Conservation (phyloP, 2,888 invertebrate species). For the Listrodromus nycthemerus region DNA sequence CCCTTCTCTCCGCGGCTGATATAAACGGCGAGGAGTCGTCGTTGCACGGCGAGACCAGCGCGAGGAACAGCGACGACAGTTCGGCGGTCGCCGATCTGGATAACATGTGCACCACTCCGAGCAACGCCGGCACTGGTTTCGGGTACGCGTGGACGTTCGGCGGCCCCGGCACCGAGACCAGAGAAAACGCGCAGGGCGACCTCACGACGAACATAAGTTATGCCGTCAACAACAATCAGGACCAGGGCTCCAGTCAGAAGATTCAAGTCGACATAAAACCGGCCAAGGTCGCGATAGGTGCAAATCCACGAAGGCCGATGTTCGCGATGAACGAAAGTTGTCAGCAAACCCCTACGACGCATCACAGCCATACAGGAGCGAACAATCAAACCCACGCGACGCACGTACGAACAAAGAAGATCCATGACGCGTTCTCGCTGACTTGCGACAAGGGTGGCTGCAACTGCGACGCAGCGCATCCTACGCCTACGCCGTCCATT, state of each 20-base stretch:
- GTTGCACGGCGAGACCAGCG: slow-evolving; percentile 45
- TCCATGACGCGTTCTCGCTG: slow-evolving; percentile 82
- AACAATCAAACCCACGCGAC: slow-evolving; percentile 85
- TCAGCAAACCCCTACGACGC: slow-evolving; percentile 80
- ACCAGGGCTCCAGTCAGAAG: slow-evolving; percentile 82
- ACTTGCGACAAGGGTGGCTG: slow-evolving; percentile 83
- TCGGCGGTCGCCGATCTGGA: slow-evolving; percentile 76
- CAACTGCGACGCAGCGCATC: slow-evolving; percentile 83
- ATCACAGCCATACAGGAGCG: slow-evolving; percentile 78
- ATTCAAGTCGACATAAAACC: slow-evolving; percentile 83
- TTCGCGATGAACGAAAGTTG: slow-evolving; percentile 83
- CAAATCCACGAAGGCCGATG: slow-evolving; percentile 80
- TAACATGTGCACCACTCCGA: slow-evolving; percentile 84
- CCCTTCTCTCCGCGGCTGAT: slow-evolving; percentile 53
- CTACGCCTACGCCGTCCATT: slow-evolving; percentile 80
- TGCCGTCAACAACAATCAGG: slow-evolving; percentile 83
- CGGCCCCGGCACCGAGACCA: slow-evolving; percentile 81
- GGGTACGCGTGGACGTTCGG: slow-evolving; percentile 84
- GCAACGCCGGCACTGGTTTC: slow-evolving; percentile 83
- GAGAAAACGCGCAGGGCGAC: slow-evolving; percentile 81
- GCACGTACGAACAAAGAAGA: slow-evolving; percentile 81
- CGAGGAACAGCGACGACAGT: slow-evolving; percentile 61
- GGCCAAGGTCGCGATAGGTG: slow-evolving; percentile 79
- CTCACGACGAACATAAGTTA: slow-evolving; percentile 82
- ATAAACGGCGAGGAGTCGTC: slow-evolving; percentile 60